phyloP scores from a whole-genome alignment of 2,888 invertebrate species.

The Sycophila texana region DNA sequence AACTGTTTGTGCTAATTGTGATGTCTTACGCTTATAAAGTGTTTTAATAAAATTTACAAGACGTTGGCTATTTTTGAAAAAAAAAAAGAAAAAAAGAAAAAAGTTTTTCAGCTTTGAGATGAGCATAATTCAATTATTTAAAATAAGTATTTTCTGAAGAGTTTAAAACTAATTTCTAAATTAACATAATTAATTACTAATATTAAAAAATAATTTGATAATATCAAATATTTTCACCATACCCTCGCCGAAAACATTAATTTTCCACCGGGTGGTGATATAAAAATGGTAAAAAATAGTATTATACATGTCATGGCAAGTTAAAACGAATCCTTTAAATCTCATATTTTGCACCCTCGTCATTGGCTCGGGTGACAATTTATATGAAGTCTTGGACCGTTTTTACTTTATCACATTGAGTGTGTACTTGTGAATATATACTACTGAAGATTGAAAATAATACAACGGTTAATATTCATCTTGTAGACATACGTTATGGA shows the following conservation, averaged over 20 bases:
- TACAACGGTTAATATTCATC: not conserved
- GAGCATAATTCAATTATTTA: no score
- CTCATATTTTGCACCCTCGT: no score
- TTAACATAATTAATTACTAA: no score
- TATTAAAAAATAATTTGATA: not conserved
- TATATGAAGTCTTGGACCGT: no score
- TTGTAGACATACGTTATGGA: conserved; percentile 86
- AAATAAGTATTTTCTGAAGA: no score
- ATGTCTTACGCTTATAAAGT: conserved; percentile 44
- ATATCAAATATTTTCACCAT: not conserved
- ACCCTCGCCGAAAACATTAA: no score
- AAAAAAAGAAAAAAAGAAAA: not conserved
- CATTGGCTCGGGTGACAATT: no score
- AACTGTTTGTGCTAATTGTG: conserved; percentile 47
- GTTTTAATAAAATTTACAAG: conserved; percentile 23
- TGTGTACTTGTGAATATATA: not conserved
- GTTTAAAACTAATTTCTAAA: no score
- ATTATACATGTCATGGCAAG: not conserved
- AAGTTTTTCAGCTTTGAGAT: not conserved
- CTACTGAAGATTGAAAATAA: not conserved
- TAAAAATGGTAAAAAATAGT: no score
- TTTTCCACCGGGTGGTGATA: no score
- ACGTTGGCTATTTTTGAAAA: conserved; percentile 2
- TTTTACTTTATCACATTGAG: no score
- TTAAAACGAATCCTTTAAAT: not conserved